Base-by-base conservation (phyloP, 2,888 invertebrate genomes). In the Bruchidius siliquastri region DNA sequence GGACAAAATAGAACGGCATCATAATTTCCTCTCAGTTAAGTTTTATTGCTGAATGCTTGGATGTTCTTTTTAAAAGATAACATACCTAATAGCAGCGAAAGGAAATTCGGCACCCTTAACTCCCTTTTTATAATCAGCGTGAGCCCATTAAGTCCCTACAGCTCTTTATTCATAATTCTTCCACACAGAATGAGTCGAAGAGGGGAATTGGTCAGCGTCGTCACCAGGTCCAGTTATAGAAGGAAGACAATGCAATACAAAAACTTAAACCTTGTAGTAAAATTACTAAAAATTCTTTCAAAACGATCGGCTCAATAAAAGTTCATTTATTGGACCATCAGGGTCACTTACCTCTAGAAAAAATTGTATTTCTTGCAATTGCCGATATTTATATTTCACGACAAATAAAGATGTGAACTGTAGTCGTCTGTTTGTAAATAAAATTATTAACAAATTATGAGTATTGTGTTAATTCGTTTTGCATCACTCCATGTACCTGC, bases 141-240 rank as follows among this genome's bases (percentile, higher is more conserved):
- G 85, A 85, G 84, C 85, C 85, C 49, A 85, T 85, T 85, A 85
- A 84, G 84, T 84, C 84, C 84, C 84, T 85, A 85, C 85, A 85
- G 85, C 13, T 49, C n/a, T 85, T 85, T 85, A 85, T 85, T 85
- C 85, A 85, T 85, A 85, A 84, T 85, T 85, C 83, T 81, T 80
- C 49, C 49, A 49, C 49, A 8, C 3, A 74, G 76, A 80, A 79
- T 80, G 82, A 81, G 80, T 81, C 81, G 80, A 18, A 49, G 49
- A 49, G 49, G 49, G 49, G 49, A 13, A 49, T 18, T 18, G 49
- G 49, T 49, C 49, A 49, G 49, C 13, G 49, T 49, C 49, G 49
- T 49, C 6, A 3, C 6, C 49, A 49, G 0, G 13, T 49, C 6
- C 49, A 49, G 13, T 49, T 18, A 13, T 13, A 13, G 49, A 49